Conservation (phyloP, 1,140 invertebrate genomes). For the Heliconius nattereri region DNA sequence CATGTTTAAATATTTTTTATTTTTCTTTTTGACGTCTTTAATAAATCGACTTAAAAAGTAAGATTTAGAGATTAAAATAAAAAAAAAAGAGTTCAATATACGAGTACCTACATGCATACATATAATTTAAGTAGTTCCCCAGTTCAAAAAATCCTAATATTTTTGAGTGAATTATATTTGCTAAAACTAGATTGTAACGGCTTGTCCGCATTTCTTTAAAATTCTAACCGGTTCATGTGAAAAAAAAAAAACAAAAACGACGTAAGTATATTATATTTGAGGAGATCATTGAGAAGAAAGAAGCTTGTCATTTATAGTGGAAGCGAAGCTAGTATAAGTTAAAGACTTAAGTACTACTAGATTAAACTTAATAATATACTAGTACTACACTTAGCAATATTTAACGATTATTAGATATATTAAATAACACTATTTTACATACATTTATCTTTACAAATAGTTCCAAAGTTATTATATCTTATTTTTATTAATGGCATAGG, state of each 20-base stretch:
- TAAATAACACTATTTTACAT: too few species aligned
- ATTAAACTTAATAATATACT: too few species aligned
- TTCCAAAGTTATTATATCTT: neutral
- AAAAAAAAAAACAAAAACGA: slow-evolving; percentile 17
- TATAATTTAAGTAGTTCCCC: neutral
- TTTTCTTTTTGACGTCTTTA: too few species aligned
- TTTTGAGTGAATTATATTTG: neutral
- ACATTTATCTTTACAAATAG: too few species aligned
- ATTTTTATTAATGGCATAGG: neutral
- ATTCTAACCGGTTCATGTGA: slow-evolving; percentile 27
- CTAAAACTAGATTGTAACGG: slow-evolving; percentile 27
- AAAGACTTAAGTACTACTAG: neutral
- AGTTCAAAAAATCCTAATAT: neutral
- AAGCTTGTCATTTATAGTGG: neutral
- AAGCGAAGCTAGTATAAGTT: neutral
- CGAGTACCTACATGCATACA: neutral
- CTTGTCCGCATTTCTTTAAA: slow-evolving; percentile 28
- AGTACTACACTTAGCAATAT: too few species aligned
- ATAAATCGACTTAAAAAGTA: too few species aligned
- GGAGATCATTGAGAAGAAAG: neutral
- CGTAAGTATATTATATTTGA: neutral
- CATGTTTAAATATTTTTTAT: too few species aligned
- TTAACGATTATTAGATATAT: too few species aligned
- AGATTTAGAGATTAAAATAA: neutral
- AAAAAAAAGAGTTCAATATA: neutral